Conservation (phyloP, 2,113 vertebrate species). For the Eudyptes chrysolophus region DNA sequence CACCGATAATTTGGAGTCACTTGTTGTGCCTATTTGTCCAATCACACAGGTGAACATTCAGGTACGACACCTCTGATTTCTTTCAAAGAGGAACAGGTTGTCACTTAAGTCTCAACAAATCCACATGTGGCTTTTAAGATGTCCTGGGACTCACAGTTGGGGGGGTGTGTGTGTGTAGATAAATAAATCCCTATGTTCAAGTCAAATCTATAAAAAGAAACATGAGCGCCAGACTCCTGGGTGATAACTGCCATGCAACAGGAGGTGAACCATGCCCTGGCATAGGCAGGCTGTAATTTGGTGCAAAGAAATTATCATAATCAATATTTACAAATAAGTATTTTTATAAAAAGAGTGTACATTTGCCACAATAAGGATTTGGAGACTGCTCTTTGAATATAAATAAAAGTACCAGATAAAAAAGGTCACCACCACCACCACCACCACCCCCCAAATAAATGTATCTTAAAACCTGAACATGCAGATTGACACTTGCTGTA, state of each 20-base stretch:
- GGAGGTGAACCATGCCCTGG: slow-evolving; percentile 27
- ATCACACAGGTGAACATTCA: accelerated
- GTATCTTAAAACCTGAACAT: neutral
- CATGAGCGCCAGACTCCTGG: neutral
- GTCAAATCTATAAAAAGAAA: slow-evolving; percentile 4
- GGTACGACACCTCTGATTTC: neutral
- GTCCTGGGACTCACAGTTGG: neutral
- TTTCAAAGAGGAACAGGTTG: neutral
- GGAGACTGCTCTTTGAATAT: neutral
- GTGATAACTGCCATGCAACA: neutral
- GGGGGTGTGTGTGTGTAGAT: neutral
- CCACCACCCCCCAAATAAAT: neutral
- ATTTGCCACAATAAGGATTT: neutral
- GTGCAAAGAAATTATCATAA: neutral
- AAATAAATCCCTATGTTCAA: neutral
- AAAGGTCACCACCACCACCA: neutral
- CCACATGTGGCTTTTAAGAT: neutral
- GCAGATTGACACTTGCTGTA: neutral
- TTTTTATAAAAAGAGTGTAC: neutral
- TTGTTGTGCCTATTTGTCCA: no score
- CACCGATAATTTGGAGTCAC: neutral
- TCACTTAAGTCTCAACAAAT: neutral
- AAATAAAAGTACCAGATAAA: neutral
- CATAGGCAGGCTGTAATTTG: neutral
- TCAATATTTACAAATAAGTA: slow-evolving; percentile 4